Base-by-base conservation (phyloP, 2,113 vertebrate genomes). In the Scortum barcoo region DNA sequence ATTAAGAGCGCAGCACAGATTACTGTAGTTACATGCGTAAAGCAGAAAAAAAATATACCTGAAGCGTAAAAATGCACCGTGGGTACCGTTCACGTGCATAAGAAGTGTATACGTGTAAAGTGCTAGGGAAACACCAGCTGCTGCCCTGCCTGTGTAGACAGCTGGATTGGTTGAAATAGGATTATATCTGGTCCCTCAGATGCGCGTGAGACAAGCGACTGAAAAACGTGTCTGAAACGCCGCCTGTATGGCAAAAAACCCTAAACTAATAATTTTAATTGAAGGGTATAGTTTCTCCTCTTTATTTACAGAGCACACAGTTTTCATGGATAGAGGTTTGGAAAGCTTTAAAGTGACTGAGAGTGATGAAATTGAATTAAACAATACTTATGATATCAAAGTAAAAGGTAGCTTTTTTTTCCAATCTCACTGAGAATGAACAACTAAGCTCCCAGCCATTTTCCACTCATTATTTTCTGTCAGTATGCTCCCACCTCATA, bases 401-500 rank as follows among this genome's bases (percentile, higher is more conserved):
- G 38, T 56, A n/a, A 46, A 26, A 22, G 8, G 67, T 24, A 9
- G 2, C 22, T n/a, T 22, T 0, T n/a, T 22, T 0, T n/a, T 51
- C 46, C 10, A 17, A 16, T 40, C 10, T 40, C 14, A 33, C 3
- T 72, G 24, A 76, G 26, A 70, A 36, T 20, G 6, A 40, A 51
- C 28, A 40, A 24, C 16, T 7, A 19, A 19, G 5, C n/a, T 24
- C 22, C 38, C 17, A 40, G n/a, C 3, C 30, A n/a, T 73, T 62
- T 46, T 48, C 7, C 69, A 4, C 19, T 33, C 10, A 42, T 84
- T 84, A 44, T 26, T 40, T 61, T 70, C 11, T 38, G 11, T 76
- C 56, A 24, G 13, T 50, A 22, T 22, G n/a, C 28, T n/a, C 40
- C n/a, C 22, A 24, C 1, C 14, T 56, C 33, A 24, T 40, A 11